phyloP scores from a whole-genome alignment of 1,140 invertebrate species.

The Drosophila carrolli region DNA sequence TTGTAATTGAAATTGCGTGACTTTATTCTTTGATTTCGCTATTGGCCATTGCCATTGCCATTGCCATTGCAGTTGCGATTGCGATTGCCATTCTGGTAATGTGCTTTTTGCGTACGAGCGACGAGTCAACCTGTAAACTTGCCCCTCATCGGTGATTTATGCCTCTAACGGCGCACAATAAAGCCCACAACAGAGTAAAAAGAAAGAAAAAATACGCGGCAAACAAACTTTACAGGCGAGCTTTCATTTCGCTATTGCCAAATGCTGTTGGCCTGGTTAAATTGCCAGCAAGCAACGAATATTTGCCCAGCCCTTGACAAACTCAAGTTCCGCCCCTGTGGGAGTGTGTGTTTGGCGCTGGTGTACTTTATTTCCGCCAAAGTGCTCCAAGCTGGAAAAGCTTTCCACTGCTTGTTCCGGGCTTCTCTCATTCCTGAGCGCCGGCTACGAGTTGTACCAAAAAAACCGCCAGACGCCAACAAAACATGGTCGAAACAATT shows the following conservation, averaged over 20 bases:
- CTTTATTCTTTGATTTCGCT: conserved; percentile 79
- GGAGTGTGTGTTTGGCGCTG: neutral
- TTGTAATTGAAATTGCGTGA: conserved; percentile 83
- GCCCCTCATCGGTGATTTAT: conserved; percentile 53
- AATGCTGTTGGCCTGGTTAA: conserved; percentile 62
- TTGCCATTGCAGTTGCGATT: conserved; percentile 18
- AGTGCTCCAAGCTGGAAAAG: conserved; percentile 17
- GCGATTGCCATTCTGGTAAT: conserved; percentile 42
- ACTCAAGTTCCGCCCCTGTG: conserved; percentile 18
- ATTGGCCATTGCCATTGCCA: conserved; percentile 49
- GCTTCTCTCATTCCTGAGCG: conserved; percentile 33
- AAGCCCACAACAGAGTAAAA: conserved; percentile 4
- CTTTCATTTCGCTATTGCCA: conserved; percentile 50
- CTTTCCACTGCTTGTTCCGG: conserved; percentile 23
- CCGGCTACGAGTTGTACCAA: conserved; percentile 68
- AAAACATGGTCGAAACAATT: conserved; percentile 46
- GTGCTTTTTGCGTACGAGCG: conserved; percentile 33
- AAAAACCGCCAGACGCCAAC: conserved; percentile 68
- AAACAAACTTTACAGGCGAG: conserved; percentile 41
- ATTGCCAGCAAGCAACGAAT: conserved; percentile 75
- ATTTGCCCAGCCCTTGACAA: conserved; percentile 71
- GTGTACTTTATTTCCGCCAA: too few species aligned
- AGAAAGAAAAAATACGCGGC: neutral
- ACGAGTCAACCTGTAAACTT: conserved; percentile 49
- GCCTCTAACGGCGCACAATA: conserved; percentile 41